These are phyloP conservation scores for Ceratitis capitata DNA, from an alignment of 1,140 invertebrate species.

Conservation along the genomic window DNA sequence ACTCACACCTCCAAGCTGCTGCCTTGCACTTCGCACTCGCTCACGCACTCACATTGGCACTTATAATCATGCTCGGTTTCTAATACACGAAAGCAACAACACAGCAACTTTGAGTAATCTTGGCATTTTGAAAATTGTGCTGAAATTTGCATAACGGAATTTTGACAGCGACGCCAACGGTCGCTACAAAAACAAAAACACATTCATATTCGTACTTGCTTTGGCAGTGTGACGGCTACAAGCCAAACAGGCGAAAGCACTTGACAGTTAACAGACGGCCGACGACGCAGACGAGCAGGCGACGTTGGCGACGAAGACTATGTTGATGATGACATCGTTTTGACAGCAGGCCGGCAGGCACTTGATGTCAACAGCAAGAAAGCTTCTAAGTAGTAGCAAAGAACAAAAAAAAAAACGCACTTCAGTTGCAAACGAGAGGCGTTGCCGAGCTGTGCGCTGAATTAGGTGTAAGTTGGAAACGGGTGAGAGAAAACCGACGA, in stretches of 20 bases:
- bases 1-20: not conserved
- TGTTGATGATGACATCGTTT: not conserved
- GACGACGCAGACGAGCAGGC: too few species aligned
- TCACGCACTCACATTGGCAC: not conserved
- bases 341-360: slow-evolving; percentile 25
- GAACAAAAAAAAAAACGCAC: too few species aligned
- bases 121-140: slow-evolving; percentile 28
- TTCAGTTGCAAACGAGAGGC: not conserved
- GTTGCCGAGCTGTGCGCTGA: not conserved
- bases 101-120: not conserved
- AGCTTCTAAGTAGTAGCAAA: too few species aligned
- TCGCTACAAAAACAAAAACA: not conserved
- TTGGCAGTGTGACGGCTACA: not conserved
- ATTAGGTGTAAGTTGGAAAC: not conserved
- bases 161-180: slow-evolving; percentile 9
- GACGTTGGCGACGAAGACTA: not conserved
- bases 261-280: not conserved
- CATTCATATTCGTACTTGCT: too few species aligned
- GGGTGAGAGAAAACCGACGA: not conserved
- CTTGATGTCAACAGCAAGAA: slow-evolving; percentile 33
- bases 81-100: not conserved
- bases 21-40: not conserved
- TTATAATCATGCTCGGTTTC: not conserved
- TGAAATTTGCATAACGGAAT: slow-evolving; percentile 35
- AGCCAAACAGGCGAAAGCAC: slow-evolving; percentile 23